Conservation (phyloP, 2,113 vertebrate genomes). For the Eudyptes chrysolophus region DNA sequence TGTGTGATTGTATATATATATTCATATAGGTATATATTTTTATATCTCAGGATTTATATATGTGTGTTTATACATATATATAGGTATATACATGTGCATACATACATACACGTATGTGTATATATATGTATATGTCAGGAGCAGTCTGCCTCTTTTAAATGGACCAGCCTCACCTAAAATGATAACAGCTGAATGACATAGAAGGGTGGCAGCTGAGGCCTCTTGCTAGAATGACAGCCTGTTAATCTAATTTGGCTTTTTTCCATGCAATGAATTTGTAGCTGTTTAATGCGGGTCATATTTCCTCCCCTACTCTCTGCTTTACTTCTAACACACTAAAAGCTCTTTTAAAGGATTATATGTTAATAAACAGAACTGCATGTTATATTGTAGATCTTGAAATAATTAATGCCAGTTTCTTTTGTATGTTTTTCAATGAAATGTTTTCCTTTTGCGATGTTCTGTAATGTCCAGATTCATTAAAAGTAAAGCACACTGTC, state of each 20-base stretch:
- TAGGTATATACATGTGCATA: not conserved
- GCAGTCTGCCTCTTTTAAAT: slow-evolving; percentile 45
- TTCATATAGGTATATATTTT: not conserved
- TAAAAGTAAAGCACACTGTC: slow-evolving; percentile 1
- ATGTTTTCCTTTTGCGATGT: slow-evolving; percentile 32
- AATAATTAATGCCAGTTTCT: slow-evolving; percentile 26
- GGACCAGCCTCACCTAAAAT: slow-evolving; percentile 30
- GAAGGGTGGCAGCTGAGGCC: slow-evolving; percentile 32
- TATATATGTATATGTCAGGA: not conserved
- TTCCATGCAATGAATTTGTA: slow-evolving; percentile 60
- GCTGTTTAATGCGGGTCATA: slow-evolving; percentile 58
- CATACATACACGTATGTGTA: not conserved
- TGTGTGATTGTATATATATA: not conserved
- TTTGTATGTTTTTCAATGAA: slow-evolving; percentile 24
- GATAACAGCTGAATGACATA: slow-evolving; percentile 54
- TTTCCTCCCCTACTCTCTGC: slow-evolving; percentile 52
- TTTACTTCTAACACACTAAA: slow-evolving; percentile 69
- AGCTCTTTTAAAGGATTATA: slow-evolving; percentile 61
- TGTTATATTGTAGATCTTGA: slow-evolving; percentile 9
- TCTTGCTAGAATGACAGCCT: slow-evolving; percentile 45
- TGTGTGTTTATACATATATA: not conserved
- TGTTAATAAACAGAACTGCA: slow-evolving; percentile 56
- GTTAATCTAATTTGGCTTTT: slow-evolving; percentile 64
- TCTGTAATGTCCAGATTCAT: slow-evolving; percentile 43
- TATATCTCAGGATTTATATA: not conserved